Evolutionary conservation across 2,888 invertebrate genomes (phyloP), one percentile per base, ranked within the genome.

Genomic region (Habrosyne pyritoides): DNA sequence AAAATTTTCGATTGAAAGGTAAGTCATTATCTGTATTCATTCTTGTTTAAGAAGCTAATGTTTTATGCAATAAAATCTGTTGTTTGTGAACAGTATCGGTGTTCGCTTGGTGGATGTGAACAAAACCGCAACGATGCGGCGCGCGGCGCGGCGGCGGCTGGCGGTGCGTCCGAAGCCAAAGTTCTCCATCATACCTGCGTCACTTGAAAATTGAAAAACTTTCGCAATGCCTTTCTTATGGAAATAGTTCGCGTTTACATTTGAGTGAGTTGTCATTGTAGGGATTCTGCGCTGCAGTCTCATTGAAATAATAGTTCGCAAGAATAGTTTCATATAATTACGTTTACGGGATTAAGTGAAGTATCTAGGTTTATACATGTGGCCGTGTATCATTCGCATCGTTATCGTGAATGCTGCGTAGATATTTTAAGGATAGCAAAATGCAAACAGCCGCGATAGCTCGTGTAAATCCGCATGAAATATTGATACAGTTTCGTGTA

Each of bases 401-500:
- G 64, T 63, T 64, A 69, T 72, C 69, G 72, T 73, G 73, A 69
- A 59, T 60, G 59, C 67, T 71, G 73, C 67, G 73, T 57, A 63
- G 66, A 63, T 65, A 61, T 85, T 85, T 83, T 82, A 86, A 79
- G 83, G 83, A 87, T 82, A 84, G 83, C 76, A 79, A 86, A 87
- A 89, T 87, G 85, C 87, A 89, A 86, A 83, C 81, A 77, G 77
- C 79, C 84, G 83, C 87, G 84, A 89, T 89, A 81, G 86, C 83
- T 84, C 73, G 88, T 88, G 90, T 90, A 91, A 91, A 92, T 92
- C 89, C 89, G 84, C 84, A 88, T 92, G 91, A 92, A 90, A 92
- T 91, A 92, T 92, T 91, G 91, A 91, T 92, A 91, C 91, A 91
- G 91, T 91, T 91, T 90, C 87, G 89, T 89, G 91, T 91, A 91